These are phyloP conservation scores for Thalassarche chlororhynchos DNA, from an alignment of 2,113 vertebrate species.

Conservation along the genomic window DNA sequence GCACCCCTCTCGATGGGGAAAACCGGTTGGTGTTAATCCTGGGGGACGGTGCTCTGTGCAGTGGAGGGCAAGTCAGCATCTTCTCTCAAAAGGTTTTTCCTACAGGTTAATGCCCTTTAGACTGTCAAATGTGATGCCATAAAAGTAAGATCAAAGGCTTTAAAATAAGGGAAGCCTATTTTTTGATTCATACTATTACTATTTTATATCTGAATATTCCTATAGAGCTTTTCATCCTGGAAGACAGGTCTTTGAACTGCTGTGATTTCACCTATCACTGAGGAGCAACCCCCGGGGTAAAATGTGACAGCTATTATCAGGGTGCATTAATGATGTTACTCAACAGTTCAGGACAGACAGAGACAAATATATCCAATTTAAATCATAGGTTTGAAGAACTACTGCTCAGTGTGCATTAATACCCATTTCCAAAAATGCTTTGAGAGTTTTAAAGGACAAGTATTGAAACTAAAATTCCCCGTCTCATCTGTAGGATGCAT, in stretches of 20 bases:
- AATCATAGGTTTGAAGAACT: slow-evolving; percentile 40
- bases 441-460: slow-evolving; percentile 32
- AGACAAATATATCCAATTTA: slow-evolving; percentile 62
- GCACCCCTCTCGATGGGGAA: background rate
- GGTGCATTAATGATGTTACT: slow-evolving; percentile 56
- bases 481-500: background rate
- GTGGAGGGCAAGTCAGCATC: slow-evolving; percentile 3
- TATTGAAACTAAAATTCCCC: background rate
- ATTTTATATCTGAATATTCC: slow-evolving; percentile 67
- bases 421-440: slow-evolving; percentile 25
- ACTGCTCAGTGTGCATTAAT: slow-evolving; percentile 47
- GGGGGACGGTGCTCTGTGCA: background rate
- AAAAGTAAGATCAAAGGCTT: slow-evolving; percentile 61
- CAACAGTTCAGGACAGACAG: slow-evolving; percentile 54
- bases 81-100: slow-evolving; percentile 24
- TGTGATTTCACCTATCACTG: slow-evolving; percentile 52
- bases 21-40: background rate
- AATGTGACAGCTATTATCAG: slow-evolving; percentile 62
- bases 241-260: slow-evolving; percentile 62
- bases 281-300: slow-evolving; percentile 48
- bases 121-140: slow-evolving; percentile 44
- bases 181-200: slow-evolving; percentile 65
- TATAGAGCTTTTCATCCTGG: slow-evolving; percentile 50
- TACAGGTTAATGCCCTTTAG: slow-evolving; percentile 52
- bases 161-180: slow-evolving; percentile 33